These are phyloP conservation scores for Galago senegalensis DNA, from an alignment of 2,797 vertebrate species.

Conservation along the genomic window DNA sequence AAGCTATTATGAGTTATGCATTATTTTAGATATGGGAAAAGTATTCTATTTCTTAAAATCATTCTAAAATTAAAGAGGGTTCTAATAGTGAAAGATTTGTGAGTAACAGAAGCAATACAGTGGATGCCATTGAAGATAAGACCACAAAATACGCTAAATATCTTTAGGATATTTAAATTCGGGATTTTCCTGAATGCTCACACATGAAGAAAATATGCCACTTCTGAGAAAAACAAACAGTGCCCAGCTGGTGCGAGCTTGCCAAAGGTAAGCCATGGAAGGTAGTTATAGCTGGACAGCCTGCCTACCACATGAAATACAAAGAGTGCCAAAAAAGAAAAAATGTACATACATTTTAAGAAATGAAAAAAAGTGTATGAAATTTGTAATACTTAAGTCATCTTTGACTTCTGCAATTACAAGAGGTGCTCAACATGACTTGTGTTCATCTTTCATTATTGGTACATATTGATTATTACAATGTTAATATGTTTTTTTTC, in stretches of 20 bases:
- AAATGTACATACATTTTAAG: no score
- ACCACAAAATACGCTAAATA: constrained; percentile 35
- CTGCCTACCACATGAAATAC: background rate
- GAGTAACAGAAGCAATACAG: background rate
- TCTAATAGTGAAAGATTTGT: constrained; percentile 5
- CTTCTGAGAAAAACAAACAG: background rate
- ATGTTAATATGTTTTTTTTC: no score
- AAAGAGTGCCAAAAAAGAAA: no score
- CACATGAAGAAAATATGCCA: background rate
- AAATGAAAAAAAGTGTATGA: no score
- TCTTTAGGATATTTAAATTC: background rate
- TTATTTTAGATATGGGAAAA: background rate
- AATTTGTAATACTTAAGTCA: no score
- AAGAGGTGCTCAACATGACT: no score
- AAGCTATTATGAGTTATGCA: background rate
- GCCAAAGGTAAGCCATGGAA: background rate
- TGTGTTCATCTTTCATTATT: no score
- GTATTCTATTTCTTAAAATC: constrained; percentile 10
- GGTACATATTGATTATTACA: no score
- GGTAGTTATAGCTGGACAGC: background rate
- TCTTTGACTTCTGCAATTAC: no score
- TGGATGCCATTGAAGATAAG: background rate
- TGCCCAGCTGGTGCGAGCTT: background rate
- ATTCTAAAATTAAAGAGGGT: constrained; percentile 25
- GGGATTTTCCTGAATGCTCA: background rate